A percentile compares a stretch with the other conserved stretches of the same genome.
Conservation (phyloP, 2,113 vertebrate species). For the Percopsis transmontana region DNA sequence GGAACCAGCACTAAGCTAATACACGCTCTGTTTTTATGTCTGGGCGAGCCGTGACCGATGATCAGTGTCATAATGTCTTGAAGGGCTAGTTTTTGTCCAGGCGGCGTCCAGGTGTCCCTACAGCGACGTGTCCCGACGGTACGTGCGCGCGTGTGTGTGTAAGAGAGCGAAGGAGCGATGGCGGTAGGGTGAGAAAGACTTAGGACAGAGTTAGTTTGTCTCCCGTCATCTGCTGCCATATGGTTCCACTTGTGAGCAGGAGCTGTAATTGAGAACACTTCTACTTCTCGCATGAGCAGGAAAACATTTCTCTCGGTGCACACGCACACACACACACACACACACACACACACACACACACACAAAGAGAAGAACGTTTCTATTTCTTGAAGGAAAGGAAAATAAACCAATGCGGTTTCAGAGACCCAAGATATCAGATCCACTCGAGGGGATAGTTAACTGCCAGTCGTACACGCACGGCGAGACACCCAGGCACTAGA, state of each 20-base stretch:
- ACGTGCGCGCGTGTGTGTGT: constrained; percentile 23
- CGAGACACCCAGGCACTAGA: constrained; percentile 25
- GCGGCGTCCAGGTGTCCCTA: constrained; percentile 36
- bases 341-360: constrained; percentile 8
- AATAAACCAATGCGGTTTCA: constrained; percentile 69
- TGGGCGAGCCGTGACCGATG: constrained; percentile 58
- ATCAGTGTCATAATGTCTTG: constrained; percentile 63
- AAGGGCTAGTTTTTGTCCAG: constrained; percentile 58
- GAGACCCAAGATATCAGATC: constrained; percentile 63
- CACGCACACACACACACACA: constrained; percentile 21
- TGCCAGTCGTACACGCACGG: constrained; percentile 38
- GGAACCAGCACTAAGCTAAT: constrained; percentile 39
- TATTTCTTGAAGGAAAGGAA: constrained; percentile 68
- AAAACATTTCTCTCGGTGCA: constrained; percentile 73
- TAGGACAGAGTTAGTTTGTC: constrained; percentile 76
- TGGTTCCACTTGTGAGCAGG: constrained; percentile 80
- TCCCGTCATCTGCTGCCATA: constrained; percentile 77
- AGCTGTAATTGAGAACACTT: constrained; percentile 80
- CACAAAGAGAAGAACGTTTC: constrained; percentile 59
- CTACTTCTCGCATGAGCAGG: constrained; percentile 77
- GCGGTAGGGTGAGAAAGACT: constrained; percentile 34
- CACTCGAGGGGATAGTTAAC: constrained; percentile 52
- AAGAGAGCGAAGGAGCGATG: constrained; percentile 1
- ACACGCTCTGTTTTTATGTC: constrained; percentile 54
- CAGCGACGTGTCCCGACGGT: constrained; percentile 30